Evolutionary conservation across 1,140 invertebrate species (phyloP).

Genomic region (Leptinotarsa defecta): DNA sequence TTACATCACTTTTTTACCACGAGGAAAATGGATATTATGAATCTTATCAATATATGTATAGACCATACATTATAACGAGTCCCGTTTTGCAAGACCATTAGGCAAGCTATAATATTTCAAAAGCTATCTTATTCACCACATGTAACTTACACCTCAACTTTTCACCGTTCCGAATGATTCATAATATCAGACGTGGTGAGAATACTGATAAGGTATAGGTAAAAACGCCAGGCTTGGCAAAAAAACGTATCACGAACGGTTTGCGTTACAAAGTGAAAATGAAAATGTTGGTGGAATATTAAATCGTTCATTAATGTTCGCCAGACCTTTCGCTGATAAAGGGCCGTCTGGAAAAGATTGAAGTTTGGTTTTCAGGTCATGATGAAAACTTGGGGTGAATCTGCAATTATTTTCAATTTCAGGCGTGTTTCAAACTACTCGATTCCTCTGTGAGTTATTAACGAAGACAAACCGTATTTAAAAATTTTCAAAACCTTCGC

Average conservation of each 20-base stretch:
- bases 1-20: too few relatives aligned
- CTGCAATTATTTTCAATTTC: too few relatives aligned
- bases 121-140: background rate
- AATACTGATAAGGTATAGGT: background rate
- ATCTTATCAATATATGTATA: background rate
- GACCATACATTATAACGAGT: background rate
- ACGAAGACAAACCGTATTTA: too few relatives aligned
- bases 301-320: background rate
- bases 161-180: constrained; percentile 2
- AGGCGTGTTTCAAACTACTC: too few relatives aligned
- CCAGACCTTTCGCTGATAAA: too few relatives aligned
- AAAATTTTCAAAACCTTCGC: too few relatives aligned
- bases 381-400: too few relatives aligned
- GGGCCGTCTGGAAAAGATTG: too few relatives aligned
- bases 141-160: constrained; percentile 2
- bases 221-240: background rate
- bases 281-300: constrained; percentile 6
- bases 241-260: background rate
- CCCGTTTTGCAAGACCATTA: background rate
- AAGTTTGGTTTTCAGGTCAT: too few relatives aligned
- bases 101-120: constrained; percentile 6
- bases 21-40: too few relatives aligned
- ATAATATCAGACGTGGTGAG: background rate
- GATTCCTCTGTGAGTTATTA: too few relatives aligned
- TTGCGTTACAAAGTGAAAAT: background rate